Evolutionary conservation across 1,140 invertebrate genomes (phyloP).

Genomic region (Coenobita brevimanus): DNA sequence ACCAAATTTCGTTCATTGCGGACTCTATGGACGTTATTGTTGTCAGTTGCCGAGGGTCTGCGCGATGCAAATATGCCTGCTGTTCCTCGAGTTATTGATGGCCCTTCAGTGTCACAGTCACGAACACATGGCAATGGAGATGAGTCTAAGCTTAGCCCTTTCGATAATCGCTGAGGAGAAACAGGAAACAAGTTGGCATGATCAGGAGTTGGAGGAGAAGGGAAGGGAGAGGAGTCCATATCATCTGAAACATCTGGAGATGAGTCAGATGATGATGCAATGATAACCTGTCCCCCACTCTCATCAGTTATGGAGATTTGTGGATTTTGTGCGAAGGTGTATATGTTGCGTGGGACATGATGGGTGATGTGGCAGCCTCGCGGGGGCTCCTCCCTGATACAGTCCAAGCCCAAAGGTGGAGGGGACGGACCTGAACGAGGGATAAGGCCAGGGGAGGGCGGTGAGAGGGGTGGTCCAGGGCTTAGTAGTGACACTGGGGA

Average conservation of each 20-base stretch:
- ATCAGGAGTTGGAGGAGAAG: slow-evolving; percentile 43
- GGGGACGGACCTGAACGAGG: slow-evolving; percentile 66
- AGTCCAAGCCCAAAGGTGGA: slow-evolving; percentile 71
- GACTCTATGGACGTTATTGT: slow-evolving; percentile 62
- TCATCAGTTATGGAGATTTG: slow-evolving; percentile 94
- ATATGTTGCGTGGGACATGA: slow-evolving; percentile 14
- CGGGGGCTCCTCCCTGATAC: slow-evolving; percentile 71
- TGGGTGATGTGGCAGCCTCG: slow-evolving; percentile 48
- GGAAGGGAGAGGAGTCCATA: slow-evolving; percentile 59
- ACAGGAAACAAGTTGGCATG: slow-evolving; percentile 30
- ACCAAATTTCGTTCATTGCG: slow-evolving; percentile 67
- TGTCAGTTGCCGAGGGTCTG: slow-evolving; percentile 31
- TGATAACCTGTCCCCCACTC: slow-evolving; percentile 85
- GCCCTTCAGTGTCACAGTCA: slow-evolving; percentile 80
- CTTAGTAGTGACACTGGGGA: slow-evolving; percentile 44
- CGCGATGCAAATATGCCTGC: slow-evolving; percentile 73
- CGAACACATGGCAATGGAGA: slow-evolving; percentile 75
- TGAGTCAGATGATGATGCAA: slow-evolving; percentile 75
- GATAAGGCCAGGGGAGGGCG: slow-evolving; percentile 55
- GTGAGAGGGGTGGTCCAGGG: slow-evolving; percentile 49
- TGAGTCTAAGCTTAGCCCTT: slow-evolving; percentile 53
- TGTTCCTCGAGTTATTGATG: slow-evolving; percentile 86
- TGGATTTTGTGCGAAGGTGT: slow-evolving; percentile 75
- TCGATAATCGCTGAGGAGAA: slow-evolving; percentile 50
- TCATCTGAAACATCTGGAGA: slow-evolving; percentile 59